Base-by-base conservation (phyloP, 2,888 invertebrate genomes). In the Scrobipalpa costella region DNA sequence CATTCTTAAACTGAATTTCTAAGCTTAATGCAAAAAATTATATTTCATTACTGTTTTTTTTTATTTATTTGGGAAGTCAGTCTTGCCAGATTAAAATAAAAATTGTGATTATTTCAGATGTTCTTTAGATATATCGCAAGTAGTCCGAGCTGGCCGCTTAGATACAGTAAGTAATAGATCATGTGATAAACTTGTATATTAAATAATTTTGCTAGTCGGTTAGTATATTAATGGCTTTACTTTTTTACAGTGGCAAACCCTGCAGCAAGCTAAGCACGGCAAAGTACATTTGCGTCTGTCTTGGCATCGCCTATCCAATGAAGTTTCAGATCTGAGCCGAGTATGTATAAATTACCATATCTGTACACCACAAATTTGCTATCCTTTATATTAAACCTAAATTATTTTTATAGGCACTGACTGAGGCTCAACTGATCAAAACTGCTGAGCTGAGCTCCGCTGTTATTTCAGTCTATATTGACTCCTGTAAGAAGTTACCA, bases 231-330 rank as follows among this genome's bases (percentile, higher is more conserved):
- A 13, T 44, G 44, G n/a, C n/a, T 44, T n/a, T 44, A 6, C 5
- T 6, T 40, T 13, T 40, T 76, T 80, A 55, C 85, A 98, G 98
- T 99, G 99, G 98, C 93, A 98, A 70, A 96, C 97, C 0, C 92
- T 99, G 71, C 98, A 99, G 84, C 96, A 98, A 85, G 98, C 98
- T 8, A 98, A 98, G 84, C 97, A 98, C 78, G 99, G 99, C 7
- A 95, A 98, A 92, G 93, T 99, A 0, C 98, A 98, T 79, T 86
- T 99, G 62, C 95, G 97, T 61, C 92, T 98, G 61, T 95, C 95
- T 7, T 99, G 99, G 99, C 94, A 98, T 71, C 94, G 95, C 63
- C 92, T 99, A 63, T 94, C 95, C 61, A 89, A 94, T 40, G 93
- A 95, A 76, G 87, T 94, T 13, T 85, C 90, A 38, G 96, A 97